Percentiles rank a stretch among this genome's conserved stretches.
Evolutionary conservation across 2,888 invertebrate genomes (phyloP).

Genomic region (Synergus gifuensis): DNA sequence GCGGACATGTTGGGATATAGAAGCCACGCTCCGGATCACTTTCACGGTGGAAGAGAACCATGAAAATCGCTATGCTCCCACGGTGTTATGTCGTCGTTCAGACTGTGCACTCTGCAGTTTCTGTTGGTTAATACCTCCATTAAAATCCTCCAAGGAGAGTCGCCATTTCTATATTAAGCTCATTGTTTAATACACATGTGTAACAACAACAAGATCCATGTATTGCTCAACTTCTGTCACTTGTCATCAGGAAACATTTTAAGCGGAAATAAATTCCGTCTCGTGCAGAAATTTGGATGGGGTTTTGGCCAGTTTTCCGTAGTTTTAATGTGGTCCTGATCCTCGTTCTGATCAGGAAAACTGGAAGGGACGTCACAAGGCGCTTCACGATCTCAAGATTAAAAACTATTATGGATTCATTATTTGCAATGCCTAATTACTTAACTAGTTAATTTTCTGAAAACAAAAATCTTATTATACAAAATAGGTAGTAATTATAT

Average conservation of each 20-base stretch:
- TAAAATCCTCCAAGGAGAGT: slow-evolving; percentile 16
- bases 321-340: no score
- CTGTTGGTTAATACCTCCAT: slow-evolving; percentile 29
- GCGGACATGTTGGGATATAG: slow-evolving; percentile 52
- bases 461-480: no score
- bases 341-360: no score
- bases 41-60: slow-evolving; percentile 72
- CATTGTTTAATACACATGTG: slow-evolving; percentile 28
- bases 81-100: slow-evolving; percentile 67
- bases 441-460: no score
- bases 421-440: no score
- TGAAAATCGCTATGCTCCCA: slow-evolving; percentile 71
- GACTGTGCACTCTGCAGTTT: slow-evolving; percentile 21
- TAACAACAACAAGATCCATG: slow-evolving; percentile 23
- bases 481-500: no score
- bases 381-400: no score
- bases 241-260: neutral
- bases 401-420: no score
- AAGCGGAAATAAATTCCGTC: neutral
- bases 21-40: slow-evolving; percentile 67
- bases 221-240: neutral
- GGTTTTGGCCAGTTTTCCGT: no score
- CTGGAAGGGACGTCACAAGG: no score
- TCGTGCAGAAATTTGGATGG: no score
- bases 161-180: slow-evolving; percentile 22